Conservation (phyloP, 2,888 invertebrate genomes). For the Argyresthia goedartella region DNA sequence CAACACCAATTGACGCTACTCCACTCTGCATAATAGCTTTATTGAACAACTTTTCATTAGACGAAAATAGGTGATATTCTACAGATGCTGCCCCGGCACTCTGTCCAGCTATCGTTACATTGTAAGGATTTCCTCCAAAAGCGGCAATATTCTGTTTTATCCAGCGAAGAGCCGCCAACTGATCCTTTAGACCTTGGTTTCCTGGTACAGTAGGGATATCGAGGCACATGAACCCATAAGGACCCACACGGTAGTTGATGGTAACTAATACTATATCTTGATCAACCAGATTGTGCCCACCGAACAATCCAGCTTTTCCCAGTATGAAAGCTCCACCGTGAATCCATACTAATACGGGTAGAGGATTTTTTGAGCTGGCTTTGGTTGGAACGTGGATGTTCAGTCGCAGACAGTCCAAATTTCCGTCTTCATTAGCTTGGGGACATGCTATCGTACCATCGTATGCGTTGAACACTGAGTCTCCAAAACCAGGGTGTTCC, state of each 20-base stretch:
- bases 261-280: constrained; percentile 52
- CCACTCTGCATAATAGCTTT: constrained; percentile 54
- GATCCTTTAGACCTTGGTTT: constrained; percentile 58
- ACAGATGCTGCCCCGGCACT: constrained; percentile 46
- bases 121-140: constrained; percentile 58
- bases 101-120: constrained; percentile 55
- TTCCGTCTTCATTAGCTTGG: constrained; percentile 1
- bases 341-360: constrained; percentile 8
- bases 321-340: constrained; percentile 37
- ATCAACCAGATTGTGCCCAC: constrained; percentile 24
- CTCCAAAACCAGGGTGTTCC: constrained; percentile 28
- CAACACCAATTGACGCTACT: neutral
- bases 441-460: constrained; percentile 6
- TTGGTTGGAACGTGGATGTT: constrained; percentile 8
- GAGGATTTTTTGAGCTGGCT: constrained; percentile 6
- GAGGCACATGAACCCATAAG: constrained; percentile 57
- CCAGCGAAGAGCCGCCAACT: constrained; percentile 46
- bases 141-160: constrained; percentile 44
- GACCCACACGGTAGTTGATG: constrained; percentile 53
- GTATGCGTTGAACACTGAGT: constrained; percentile 38
- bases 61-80: constrained; percentile 45
- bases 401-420: constrained; percentile 7
- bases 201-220: constrained; percentile 45
- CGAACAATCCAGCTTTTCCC: neutral
- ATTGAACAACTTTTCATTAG: constrained; percentile 46